These are phyloP conservation scores for human (Homo sapiens) DNA, from an alignment of 2,113 vertebrate genomes.

Conservation along the genomic window DNA sequence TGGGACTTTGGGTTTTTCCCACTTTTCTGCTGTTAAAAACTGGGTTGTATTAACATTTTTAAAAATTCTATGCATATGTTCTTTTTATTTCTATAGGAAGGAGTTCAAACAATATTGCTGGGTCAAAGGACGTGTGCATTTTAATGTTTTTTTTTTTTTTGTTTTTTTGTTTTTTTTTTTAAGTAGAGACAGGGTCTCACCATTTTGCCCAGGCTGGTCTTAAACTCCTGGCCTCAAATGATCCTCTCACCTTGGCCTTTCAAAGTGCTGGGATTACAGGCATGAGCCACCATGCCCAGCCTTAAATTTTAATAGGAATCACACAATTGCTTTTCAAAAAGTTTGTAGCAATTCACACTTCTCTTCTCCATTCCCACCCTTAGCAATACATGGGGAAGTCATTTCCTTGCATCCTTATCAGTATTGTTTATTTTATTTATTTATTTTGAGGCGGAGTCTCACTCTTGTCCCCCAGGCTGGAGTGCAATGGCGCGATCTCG, in stretches of 20 bases:
- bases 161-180: background rate
- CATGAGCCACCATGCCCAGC: no score
- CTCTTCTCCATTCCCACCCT: background rate
- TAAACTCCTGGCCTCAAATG: no score
- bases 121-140: background rate
- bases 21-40: background rate
- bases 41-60: background rate
- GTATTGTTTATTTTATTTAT: background rate
- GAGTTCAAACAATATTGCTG: background rate
- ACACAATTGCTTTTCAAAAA: background rate
- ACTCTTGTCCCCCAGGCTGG: no score
- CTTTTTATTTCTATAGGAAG: background rate
- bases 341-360: background rate
- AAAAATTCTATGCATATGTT: background rate
- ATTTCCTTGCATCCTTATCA: background rate
- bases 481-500: no score
- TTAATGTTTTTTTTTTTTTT: background rate
- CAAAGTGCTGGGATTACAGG: no score
- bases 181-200: no score
- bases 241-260: no score
- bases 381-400: background rate
- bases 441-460: no score
- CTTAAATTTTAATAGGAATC: background rate
- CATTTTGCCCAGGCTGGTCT: no score
- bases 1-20: background rate